Conservation (phyloP, 2,888 invertebrate species). For the Pollenia amentaria region DNA sequence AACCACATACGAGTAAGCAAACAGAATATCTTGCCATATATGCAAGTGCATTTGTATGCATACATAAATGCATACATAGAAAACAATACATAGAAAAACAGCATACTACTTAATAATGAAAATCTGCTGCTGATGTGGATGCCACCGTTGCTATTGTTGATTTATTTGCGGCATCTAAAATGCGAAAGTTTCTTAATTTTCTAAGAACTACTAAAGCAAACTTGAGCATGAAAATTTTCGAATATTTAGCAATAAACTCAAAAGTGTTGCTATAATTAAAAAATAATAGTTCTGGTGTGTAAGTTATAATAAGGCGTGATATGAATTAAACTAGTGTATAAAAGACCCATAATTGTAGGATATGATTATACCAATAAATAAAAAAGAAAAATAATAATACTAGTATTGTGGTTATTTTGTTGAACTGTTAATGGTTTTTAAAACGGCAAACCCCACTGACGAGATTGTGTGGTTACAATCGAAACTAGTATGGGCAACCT, state of each 20-base stretch:
- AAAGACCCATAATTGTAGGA: no score
- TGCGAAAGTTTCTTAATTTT: constrained; percentile 63
- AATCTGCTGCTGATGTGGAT: constrained; percentile 24
- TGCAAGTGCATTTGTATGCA: not conserved
- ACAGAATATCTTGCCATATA: constrained; percentile 25
- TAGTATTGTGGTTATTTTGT: no score
- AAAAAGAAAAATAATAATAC: no score
- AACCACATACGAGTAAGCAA: constrained; percentile 33
- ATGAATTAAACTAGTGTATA: not conserved
- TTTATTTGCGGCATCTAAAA: constrained; percentile 52
- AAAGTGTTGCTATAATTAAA: not conserved
- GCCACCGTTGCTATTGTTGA: constrained; percentile 39
- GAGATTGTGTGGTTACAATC: no score
- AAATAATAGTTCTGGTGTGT: not conserved
- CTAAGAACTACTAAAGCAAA: constrained; percentile 16
- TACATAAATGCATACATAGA: not conserved
- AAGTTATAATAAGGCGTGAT: not conserved
- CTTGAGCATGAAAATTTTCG: not conserved
- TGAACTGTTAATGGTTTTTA: no score
- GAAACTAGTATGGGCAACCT: no score
- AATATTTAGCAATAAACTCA: not conserved
- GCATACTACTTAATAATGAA: constrained; percentile 22
- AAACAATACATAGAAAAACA: constrained; percentile 1
- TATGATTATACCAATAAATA: no score
- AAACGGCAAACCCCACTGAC: no score